Evolutionary conservation across 2,797 vertebrate genomes (phyloP).

Genomic region (Channa striata): DNA sequence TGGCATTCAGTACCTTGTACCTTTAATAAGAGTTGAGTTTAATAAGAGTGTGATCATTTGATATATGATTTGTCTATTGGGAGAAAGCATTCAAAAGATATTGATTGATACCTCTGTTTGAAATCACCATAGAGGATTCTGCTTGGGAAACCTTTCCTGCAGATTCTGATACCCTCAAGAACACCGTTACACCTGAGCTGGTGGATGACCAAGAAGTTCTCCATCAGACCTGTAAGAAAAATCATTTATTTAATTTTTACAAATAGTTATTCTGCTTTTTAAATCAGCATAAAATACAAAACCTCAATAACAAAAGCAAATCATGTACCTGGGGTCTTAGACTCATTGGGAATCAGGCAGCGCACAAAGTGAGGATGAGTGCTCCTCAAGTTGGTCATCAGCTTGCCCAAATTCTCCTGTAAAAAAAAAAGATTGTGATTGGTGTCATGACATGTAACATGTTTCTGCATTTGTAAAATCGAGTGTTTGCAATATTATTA

Average conservation of each 20-base stretch:
- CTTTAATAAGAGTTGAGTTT: constrained; percentile 21
- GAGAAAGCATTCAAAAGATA: too few relatives aligned
- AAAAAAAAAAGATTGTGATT: constrained; percentile 83
- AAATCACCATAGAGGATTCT: constrained; percentile 89
- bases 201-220: constrained; percentile 92
- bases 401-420: constrained; percentile 92
- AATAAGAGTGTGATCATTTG: background rate
- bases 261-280: too few relatives aligned
- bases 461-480: background rate
- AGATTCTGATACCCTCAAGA: constrained; percentile 92
- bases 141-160: constrained; percentile 90
- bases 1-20: constrained; percentile 85
- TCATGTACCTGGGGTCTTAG: constrained; percentile 90
- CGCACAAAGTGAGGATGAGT: constrained; percentile 94
- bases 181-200: constrained; percentile 93
- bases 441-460: background rate
- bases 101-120: constrained; percentile 81
- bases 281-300: too few relatives aligned
- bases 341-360: constrained; percentile 93
- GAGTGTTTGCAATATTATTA: background rate
- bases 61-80: too few relatives aligned
- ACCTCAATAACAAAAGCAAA: too few relatives aligned
- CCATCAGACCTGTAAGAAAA: constrained; percentile 86
- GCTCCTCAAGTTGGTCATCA: constrained; percentile 90
- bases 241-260: background rate